A percentile compares a stretch with the other conserved stretches of the same genome.
Evolutionary conservation across 1,140 invertebrate genomes (phyloP).

Genomic region (Bombus affinis): DNA sequence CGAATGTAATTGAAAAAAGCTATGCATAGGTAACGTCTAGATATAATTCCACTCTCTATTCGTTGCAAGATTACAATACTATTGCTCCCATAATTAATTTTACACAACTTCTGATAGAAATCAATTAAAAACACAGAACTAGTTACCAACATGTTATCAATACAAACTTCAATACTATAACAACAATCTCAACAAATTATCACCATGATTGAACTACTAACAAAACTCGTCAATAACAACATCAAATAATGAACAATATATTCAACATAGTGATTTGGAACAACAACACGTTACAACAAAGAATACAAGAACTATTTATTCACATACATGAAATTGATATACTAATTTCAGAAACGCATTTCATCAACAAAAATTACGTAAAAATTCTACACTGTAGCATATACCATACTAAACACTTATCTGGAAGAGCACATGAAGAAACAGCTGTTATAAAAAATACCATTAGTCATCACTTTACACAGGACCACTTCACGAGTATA

Average conservation of each 20-base stretch:
- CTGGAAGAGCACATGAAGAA: not conserved
- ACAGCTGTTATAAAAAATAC: not conserved
- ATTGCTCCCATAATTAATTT: not conserved
- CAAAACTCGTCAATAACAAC: not conserved
- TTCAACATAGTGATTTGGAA: constrained; percentile 1
- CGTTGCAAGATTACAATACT: too few relatives aligned
- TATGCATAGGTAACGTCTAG: too few relatives aligned
- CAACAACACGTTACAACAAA: not conserved
- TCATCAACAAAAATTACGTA: not conserved
- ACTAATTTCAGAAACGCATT: not conserved
- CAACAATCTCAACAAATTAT: not conserved
- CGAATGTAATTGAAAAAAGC: too few relatives aligned
- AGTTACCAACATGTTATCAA: not conserved
- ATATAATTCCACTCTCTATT: too few relatives aligned
- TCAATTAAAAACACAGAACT: constrained; percentile 1
- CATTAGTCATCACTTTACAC: not conserved
- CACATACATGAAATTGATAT: not conserved
- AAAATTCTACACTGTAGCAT: not conserved
- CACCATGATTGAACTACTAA: not conserved
- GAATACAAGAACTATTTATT: constrained; percentile 5
- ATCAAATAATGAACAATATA: not conserved
- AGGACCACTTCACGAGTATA: not conserved
- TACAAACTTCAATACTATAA: not conserved
- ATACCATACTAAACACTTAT: not conserved
- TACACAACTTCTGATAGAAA: not conserved